Conservation (phyloP, 2,797 vertebrate species). For the Astyanax mexicanus region DNA sequence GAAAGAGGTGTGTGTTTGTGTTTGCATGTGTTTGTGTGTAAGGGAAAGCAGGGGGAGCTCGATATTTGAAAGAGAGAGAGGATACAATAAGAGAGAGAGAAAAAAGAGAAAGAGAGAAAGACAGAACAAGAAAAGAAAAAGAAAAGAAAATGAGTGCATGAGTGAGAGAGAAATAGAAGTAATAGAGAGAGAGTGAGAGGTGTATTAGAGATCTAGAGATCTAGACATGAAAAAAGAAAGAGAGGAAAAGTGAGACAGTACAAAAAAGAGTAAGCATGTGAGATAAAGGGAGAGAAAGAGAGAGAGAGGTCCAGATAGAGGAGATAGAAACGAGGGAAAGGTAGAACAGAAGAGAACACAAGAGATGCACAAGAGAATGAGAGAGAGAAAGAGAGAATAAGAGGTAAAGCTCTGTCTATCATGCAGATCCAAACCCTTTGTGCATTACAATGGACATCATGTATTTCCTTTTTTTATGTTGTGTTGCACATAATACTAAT, state of each 20-base stretch:
- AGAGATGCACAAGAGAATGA: conserved; percentile 10
- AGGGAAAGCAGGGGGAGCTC: background rate
- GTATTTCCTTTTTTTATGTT: too few relatives aligned
- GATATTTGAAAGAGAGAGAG: conserved; percentile 2
- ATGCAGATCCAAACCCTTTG: too few relatives aligned
- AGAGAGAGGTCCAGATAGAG: too few relatives aligned
- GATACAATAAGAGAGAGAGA: background rate
- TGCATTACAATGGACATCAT: too few relatives aligned
- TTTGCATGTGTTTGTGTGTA: too few relatives aligned
- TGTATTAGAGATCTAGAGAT: too few relatives aligned
- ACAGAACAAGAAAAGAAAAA: background rate
- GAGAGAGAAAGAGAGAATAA: background rate
- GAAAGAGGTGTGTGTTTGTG: conserved; percentile 21
- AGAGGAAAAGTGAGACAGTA: conserved; percentile 35
- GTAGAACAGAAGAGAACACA: too few relatives aligned
- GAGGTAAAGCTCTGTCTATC: conserved; percentile 17
- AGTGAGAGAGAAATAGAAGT: background rate
- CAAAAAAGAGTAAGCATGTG: conserved; percentile 21
- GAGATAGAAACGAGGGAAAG: too few relatives aligned
- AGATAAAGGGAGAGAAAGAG: background rate
- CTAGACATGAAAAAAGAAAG: conserved; percentile 32
- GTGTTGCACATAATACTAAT: too few relatives aligned
- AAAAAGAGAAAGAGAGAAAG: background rate
- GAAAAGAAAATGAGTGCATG: too few relatives aligned
- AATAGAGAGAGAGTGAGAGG: conserved; percentile 22